These are phyloP conservation scores for Lagopus leucura DNA, from an alignment of 2,113 vertebrate species.

Conservation along the genomic window DNA sequence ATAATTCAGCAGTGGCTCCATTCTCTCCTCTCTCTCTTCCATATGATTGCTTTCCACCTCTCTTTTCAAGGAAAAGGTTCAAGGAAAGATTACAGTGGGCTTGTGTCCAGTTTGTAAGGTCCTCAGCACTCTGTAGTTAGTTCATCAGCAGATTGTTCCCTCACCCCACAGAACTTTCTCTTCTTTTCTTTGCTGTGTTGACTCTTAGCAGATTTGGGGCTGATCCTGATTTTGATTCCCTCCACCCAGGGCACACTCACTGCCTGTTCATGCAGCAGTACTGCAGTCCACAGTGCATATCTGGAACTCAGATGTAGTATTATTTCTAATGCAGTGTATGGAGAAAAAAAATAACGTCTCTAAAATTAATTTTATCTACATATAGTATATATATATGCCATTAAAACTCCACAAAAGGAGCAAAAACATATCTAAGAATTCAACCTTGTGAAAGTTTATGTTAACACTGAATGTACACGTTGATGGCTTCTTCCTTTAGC, in stretches of 20 bases:
- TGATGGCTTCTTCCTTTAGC: conserved; percentile 76
- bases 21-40: neutral
- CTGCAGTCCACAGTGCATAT: neutral
- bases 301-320: neutral
- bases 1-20: neutral
- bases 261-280: neutral
- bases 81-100: neutral
- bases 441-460: conserved; percentile 46
- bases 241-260: neutral
- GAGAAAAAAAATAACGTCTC: neutral
- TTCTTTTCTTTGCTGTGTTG: neutral
- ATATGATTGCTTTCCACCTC: neutral
- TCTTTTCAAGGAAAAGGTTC: neutral
- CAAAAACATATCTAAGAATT: conserved; percentile 54
- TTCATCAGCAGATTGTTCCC: neutral
- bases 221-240: neutral
- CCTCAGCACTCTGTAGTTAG: neutral
- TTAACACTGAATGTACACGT: conserved; percentile 7
- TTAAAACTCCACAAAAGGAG: conserved; percentile 71
- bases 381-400: neutral
- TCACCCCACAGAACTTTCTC: fast-evolving
- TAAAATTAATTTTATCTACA: conserved; percentile 11
- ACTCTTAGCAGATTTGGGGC: neutral
- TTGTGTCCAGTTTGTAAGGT: fast-evolving
- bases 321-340: neutral